Conservation (phyloP, 2,797 vertebrate species). For the Heteromormyrus szaboi region DNA sequence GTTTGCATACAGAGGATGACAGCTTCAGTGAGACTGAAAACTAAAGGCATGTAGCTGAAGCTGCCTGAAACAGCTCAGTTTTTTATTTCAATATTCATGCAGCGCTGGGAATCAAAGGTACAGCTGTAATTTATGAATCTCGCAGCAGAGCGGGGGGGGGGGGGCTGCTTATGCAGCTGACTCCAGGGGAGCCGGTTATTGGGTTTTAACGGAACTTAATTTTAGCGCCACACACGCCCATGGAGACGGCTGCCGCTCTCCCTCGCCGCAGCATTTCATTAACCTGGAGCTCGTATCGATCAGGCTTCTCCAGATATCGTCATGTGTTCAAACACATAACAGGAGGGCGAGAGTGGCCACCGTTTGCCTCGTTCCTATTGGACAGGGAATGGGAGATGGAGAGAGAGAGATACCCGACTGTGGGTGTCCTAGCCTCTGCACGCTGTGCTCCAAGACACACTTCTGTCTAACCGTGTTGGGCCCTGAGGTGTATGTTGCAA, state of each 20-base stretch:
- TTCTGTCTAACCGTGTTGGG: not conserved
- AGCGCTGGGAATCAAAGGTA: slow-evolving; percentile 12
- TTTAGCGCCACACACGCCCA: not conserved
- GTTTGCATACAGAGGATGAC: not conserved
- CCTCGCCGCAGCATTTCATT: not conserved
- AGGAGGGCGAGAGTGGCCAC: not conserved
- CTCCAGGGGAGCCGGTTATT: not conserved
- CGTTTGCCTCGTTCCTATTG: not conserved
- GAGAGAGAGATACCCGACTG: not conserved
- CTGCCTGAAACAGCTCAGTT: not conserved
- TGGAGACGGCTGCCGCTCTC: not conserved
- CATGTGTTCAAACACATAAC: not conserved
- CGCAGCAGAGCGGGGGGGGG: too few relatives aligned
- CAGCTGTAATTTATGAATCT: slow-evolving; percentile 7
- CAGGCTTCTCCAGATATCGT: not conserved
- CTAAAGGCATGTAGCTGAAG: not conserved
- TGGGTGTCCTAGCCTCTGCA: not conserved
- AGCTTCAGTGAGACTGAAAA: not conserved
- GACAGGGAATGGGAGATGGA: not conserved
- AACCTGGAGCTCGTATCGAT: not conserved
- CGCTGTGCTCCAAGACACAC: not conserved
- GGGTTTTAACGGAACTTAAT: not conserved
- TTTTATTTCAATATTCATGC: slow-evolving; percentile 7
- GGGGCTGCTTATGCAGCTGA: not conserved
- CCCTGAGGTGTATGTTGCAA: not conserved